Conservation (phyloP, 2,797 vertebrate genomes). For the Rhyacichthys aspro region DNA sequence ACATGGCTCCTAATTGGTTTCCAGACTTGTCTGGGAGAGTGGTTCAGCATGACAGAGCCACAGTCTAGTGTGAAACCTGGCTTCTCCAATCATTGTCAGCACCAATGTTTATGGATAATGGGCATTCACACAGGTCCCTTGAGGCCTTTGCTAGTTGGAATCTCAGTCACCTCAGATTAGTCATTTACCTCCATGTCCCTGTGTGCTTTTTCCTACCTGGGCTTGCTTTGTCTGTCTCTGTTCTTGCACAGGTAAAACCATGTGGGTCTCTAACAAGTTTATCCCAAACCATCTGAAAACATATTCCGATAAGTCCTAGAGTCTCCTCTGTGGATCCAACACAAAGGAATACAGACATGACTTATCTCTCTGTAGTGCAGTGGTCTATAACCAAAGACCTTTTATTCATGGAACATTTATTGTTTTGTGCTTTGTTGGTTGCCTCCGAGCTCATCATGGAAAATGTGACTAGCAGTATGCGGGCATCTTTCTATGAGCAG, state of each 20-base stretch:
- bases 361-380: constrained; percentile 70
- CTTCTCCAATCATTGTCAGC: constrained; percentile 48
- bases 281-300: constrained; percentile 70
- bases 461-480: constrained; percentile 64
- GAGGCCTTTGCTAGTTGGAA: constrained; percentile 53
- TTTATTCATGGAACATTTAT: constrained; percentile 71
- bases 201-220: constrained; percentile 54
- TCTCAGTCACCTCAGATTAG: constrained; percentile 62
- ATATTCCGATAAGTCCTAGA: constrained; percentile 57
- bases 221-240: constrained; percentile 76
- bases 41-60: constrained; percentile 58
- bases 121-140: constrained; percentile 45
- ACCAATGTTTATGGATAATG: constrained; percentile 62
- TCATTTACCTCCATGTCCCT: constrained; percentile 68
- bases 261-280: constrained; percentile 66
- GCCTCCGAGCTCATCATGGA: constrained; percentile 63
- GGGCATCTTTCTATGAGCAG: constrained; percentile 56
- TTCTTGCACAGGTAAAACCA: constrained; percentile 66
- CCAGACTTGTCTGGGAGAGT: constrained; percentile 47
- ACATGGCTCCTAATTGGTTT: constrained; percentile 63
- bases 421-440: constrained; percentile 66
- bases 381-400: constrained; percentile 68
- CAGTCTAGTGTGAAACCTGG: constrained; percentile 51
- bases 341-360: constrained; percentile 59
- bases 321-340: constrained; percentile 63